These are phyloP conservation scores for Agapostemon virescens DNA, from an alignment of 2,888 invertebrate species.

Conservation along the genomic window DNA sequence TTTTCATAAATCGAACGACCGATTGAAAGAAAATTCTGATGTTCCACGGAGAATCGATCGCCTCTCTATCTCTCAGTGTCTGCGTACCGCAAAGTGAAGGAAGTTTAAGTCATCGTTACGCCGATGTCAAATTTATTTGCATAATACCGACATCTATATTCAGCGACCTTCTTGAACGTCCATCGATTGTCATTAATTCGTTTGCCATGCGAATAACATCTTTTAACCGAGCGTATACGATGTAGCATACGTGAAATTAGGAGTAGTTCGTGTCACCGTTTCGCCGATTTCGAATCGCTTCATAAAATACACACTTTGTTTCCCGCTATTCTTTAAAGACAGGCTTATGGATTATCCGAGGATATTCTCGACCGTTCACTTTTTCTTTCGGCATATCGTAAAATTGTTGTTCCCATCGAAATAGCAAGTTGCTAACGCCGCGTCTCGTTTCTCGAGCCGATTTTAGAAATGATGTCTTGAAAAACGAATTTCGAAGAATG, in stretches of 20 bases:
- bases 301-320: neutral
- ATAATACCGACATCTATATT: neutral
- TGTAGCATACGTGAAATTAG: neutral
- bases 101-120: neutral
- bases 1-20: neutral
- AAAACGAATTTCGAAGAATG: neutral
- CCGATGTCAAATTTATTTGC: neutral
- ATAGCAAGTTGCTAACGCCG: neutral
- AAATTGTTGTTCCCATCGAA: neutral
- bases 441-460: neutral
- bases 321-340: neutral
- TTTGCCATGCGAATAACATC: neutral
- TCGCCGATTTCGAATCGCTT: neutral
- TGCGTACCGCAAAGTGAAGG: neutral
- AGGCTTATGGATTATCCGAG: neutral
- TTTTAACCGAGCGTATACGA: neutral
- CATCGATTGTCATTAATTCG: neutral
- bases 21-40: neutral
- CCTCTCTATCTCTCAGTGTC: neutral
- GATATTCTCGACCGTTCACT: neutral
- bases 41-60: neutral
- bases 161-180: neutral
- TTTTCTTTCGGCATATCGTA: too few species aligned
- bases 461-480: neutral
- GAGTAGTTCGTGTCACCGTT: neutral